Conservation (phyloP, 2,888 invertebrate species). For the Dicroscelio sp. region DNA sequence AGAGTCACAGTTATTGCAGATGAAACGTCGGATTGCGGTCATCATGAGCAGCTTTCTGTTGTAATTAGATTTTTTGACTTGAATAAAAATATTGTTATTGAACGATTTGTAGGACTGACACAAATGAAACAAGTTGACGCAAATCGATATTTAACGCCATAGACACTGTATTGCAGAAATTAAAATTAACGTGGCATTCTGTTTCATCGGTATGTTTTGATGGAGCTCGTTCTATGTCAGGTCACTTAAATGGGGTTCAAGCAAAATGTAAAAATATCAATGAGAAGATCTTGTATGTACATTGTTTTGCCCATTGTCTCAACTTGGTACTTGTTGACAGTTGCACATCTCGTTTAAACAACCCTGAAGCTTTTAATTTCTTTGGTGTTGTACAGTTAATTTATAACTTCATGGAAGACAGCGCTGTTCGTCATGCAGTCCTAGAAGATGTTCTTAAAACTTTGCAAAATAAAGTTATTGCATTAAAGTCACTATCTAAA, state of each 20-base stretch:
- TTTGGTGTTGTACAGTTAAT: neutral
- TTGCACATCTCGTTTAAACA: neutral
- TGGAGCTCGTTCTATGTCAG: conserved; percentile 15
- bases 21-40: conserved; percentile 33
- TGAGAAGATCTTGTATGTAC: conserved; percentile 6
- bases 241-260: neutral
- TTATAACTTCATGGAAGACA: conserved; percentile 12
- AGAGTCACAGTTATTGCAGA: conserved; percentile 37
- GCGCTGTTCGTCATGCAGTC: conserved; percentile 22
- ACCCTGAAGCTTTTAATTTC: neutral
- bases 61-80: neutral
- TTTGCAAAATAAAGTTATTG: neutral
- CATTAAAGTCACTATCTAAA: conserved; percentile 15
- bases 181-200: neutral
- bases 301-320: conserved; percentile 18
- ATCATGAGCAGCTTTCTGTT: conserved; percentile 39
- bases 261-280: neutral
- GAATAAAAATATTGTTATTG: conserved; percentile 22
- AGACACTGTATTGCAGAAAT: neutral
- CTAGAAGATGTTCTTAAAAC: neutral
- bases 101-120: conserved; percentile 19
- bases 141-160: conserved; percentile 15
- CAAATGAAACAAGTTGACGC: conserved; percentile 6
- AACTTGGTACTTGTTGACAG: conserved; percentile 2
- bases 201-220: conserved; percentile 8